Percentiles rank a stretch among this genome's conserved stretches.
phyloP scores from a whole-genome alignment of 37 sponge, comb jelly and placozoan species.

The Beroe ovata region DNA sequence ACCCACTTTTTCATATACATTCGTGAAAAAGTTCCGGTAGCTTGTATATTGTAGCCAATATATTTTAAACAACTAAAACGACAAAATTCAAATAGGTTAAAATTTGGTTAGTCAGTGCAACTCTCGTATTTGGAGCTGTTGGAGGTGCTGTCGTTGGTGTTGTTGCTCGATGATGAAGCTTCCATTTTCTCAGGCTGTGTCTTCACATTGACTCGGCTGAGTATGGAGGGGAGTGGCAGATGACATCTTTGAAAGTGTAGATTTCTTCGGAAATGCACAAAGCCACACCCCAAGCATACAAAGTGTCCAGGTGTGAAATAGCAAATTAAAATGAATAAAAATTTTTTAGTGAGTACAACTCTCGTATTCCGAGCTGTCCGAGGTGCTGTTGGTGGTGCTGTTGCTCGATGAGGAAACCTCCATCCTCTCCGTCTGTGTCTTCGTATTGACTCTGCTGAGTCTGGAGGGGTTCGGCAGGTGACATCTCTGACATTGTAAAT shows the following conservation, averaged over 20 bases:
- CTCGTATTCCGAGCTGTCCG: conserved; percentile 1
- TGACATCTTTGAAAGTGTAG: too few relatives aligned
- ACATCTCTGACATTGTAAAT: not conserved
- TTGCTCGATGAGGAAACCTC: not conserved
- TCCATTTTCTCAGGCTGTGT: not conserved
- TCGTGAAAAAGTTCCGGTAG: not conserved
- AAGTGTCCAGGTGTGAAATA: not conserved
- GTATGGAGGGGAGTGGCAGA: too few relatives aligned
- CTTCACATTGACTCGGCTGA: not conserved
- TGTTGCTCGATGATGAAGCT: not conserved
- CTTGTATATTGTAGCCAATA: too few relatives aligned
- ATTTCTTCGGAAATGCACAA: too few relatives aligned
- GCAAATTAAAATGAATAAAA: not conserved
- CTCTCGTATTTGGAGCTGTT: too few relatives aligned
- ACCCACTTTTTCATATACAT: conserved; percentile 37
- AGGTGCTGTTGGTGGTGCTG: not conserved
- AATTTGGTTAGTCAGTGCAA: too few relatives aligned
- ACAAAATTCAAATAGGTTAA: too few relatives aligned
- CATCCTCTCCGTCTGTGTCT: not conserved
- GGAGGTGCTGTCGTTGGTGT: not conserved
- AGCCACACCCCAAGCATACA: too few relatives aligned
- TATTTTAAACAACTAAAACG: not conserved
- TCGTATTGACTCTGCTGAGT: not conserved
- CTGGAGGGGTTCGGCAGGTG: too few relatives aligned
- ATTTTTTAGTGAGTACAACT: not conserved